Base-by-base conservation (phyloP, 2,797 vertebrate genomes). In the Falco berigora region DNA sequence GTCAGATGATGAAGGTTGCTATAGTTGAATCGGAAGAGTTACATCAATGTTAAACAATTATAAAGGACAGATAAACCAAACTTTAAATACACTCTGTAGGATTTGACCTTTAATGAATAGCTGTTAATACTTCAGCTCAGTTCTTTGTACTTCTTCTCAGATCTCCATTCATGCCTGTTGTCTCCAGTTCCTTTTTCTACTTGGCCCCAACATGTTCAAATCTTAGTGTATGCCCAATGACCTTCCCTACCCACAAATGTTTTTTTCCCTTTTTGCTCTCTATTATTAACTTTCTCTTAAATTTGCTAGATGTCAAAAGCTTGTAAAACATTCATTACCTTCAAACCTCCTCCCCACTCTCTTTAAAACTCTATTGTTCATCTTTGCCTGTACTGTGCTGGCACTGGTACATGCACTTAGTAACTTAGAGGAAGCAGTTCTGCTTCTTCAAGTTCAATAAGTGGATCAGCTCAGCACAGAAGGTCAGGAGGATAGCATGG, bases 401-500 rank as follows among this genome's bases (percentile, higher is more conserved):
- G 78, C 50, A 44, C 72, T 55, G 63, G 23, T 62, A 16, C 47
- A 12, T 15, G 44, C 56, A 44, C 64, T 94, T 78, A 47, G 72
- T 62, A 66, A 53, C 82, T 87, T 42, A 64, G 40, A 55, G 63
- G 42, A 90, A 78, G 34, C 83, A 94, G 82, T 69, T 94, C 87
- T 85, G 53, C 73, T 83, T 55, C 85, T 94, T 71, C 74, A 40
- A 73, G 42, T 69, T 73, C 92, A 78, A 64, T 46, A 95, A 96
- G 88, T 90, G 82, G 77, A 83, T 91, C 78, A 73, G 77, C 94
- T 96, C 93, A 92, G 86, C 92, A 85, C 49, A 75, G 82, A 75
- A 81, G 83, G 79, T 46, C 66, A 61, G 77, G 14, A 78, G 59
- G 94, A 82, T 30, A 71, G 76, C 61, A 40, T 15, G 40, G 47